Base-by-base conservation (phyloP, 2,113 vertebrate genomes). In the Rhinopomastus cyanomelas region DNA sequence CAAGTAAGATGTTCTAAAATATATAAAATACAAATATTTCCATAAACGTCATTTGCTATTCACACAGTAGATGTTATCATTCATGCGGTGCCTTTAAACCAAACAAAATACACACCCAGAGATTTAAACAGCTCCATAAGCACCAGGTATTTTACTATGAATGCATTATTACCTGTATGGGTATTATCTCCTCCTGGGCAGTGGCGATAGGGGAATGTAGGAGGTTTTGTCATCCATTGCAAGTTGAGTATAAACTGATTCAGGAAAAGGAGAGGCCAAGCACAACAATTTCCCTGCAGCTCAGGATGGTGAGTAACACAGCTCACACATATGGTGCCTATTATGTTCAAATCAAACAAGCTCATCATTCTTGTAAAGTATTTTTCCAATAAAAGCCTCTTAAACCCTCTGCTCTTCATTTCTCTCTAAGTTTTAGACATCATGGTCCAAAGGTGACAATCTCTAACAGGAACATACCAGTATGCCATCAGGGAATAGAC, bases 291-390 rank as follows among this genome's bases (percentile, higher is more conserved):
- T 78, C 51, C 32, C 62, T 73, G 66, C 79, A 90, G 29, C 62
- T 65, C 22, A 48, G 61, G 39, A 26, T 49, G 9, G 84, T 46
- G 59, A 85, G 46, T 72, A 94, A 51, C 62, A 72, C 20, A 90
- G 74, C n/a, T 81, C 29, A 82, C 48, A 66, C 87, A 81, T 82
- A 88, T 76, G 67, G 87, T 68, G 57, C 77, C 89, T 92, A 81
- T 92, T 90, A 82, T 26, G 27, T 69, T 82, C 59, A 76, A 82
- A 89, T 87, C 74, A 76, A 93, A 90, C 62, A 81, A 94, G 62
- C 71, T 88, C 84, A 92, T 94, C 84, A 64, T 85, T 94, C 77
- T 88, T 73, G 22, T 62, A 79, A 84, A 87, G 34, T 30, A 66
- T 56, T 84, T 92, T 55, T 79, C 32, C 51, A 73, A 34, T 20